phyloP scores from a whole-genome alignment of 1,140 invertebrate species.

The Pseudomyrmex cubaensis region DNA sequence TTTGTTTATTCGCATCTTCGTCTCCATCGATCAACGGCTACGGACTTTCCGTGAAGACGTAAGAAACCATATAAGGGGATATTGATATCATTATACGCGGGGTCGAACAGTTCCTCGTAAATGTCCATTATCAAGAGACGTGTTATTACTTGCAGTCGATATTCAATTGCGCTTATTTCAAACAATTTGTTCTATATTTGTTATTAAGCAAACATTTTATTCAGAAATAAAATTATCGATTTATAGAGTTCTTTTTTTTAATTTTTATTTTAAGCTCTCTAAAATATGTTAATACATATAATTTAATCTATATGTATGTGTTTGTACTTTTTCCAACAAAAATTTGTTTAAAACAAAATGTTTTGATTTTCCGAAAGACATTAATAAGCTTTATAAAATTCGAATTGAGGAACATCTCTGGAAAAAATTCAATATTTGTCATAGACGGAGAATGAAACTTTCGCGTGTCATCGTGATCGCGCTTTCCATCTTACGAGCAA shows the following conservation, averaged over 20 bases:
- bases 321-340: not conserved
- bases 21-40: slow-evolving; percentile 78
- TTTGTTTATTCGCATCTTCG: slow-evolving; percentile 78
- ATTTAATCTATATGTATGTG: no score
- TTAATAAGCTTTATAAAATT: not conserved
- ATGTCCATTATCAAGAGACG: slow-evolving; percentile 26
- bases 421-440: slow-evolving; percentile 22
- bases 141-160: not conserved
- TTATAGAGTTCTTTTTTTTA: no score
- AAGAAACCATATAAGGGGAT: slow-evolving; percentile 59
- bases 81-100: slow-evolving; percentile 33
- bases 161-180: not conserved
- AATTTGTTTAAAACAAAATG: not conserved
- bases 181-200: not conserved
- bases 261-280: no score
- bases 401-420: not conserved
- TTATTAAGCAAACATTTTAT: no score
- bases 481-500: slow-evolving; percentile 47
- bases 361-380: not conserved
- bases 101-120: slow-evolving; percentile 60
- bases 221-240: no score
- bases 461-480: slow-evolving; percentile 43
- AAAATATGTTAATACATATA: no score
- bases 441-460: slow-evolving; percentile 34
- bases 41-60: slow-evolving; percentile 66